Evolutionary conservation across 2,888 invertebrate species (phyloP).

Genomic region (Drosophila kokeensis): DNA sequence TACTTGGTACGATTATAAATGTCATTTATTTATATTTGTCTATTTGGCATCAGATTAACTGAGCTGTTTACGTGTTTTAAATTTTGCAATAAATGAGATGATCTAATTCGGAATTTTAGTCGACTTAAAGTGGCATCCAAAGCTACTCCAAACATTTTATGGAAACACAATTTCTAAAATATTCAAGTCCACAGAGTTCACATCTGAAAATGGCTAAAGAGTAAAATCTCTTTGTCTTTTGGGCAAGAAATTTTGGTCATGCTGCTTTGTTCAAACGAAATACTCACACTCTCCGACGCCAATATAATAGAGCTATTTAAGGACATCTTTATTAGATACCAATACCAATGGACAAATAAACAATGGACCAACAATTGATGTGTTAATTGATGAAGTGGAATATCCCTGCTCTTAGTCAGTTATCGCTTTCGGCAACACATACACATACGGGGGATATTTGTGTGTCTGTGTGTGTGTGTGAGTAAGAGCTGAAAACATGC

Average conservation of each 20-base stretch:
- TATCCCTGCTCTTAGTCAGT: background rate
- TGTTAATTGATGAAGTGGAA: constrained; percentile 70
- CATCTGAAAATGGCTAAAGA: background rate
- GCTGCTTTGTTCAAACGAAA: background rate
- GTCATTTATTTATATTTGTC: background rate
- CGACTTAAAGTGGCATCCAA: background rate
- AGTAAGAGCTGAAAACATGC: constrained; percentile 65
- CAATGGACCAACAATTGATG: constrained; percentile 53
- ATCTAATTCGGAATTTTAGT: background rate
- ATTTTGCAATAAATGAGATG: background rate
- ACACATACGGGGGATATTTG: background rate
- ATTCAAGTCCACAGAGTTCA: background rate
- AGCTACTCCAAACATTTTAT: background rate
- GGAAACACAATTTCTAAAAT: background rate
- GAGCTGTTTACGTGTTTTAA: background rate
- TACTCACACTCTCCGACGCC: constrained; percentile 10
- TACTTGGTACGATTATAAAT: background rate
- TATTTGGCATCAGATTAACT: background rate
- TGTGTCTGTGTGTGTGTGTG: background rate
- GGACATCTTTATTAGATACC: constrained; percentile 48
- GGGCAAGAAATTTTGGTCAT: background rate
- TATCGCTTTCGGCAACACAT: constrained; percentile 5
- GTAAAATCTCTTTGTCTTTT: background rate
- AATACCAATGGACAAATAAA: constrained; percentile 31
- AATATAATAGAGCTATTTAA: constrained; percentile 14